Conservation (phyloP, 2,797 vertebrate species). For the Acipenser oxyrinchus region DNA sequence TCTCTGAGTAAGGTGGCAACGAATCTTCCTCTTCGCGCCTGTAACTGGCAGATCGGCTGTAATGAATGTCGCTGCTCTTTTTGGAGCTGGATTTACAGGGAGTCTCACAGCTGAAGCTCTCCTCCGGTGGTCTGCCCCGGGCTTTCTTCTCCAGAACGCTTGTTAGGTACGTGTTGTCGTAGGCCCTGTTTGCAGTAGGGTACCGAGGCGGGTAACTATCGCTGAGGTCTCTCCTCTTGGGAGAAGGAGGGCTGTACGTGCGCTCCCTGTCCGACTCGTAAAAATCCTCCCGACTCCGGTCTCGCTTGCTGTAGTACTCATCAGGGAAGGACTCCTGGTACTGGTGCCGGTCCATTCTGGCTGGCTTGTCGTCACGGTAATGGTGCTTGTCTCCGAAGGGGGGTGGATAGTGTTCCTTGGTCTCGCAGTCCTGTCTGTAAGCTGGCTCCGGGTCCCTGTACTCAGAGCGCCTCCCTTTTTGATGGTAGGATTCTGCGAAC, state of each 20-base stretch:
- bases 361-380: slow-evolving; percentile 36
- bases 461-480: slow-evolving; percentile 55
- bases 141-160: slow-evolving; percentile 74
- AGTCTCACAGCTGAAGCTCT: slow-evolving; percentile 69
- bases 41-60: slow-evolving; percentile 67
- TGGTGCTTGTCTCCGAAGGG: slow-evolving; percentile 34
- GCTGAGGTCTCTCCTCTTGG: slow-evolving; percentile 72
- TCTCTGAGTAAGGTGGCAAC: slow-evolving; percentile 87
- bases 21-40: slow-evolving; percentile 73
- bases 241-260: slow-evolving; percentile 61
- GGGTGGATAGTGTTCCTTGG: slow-evolving; percentile 7
- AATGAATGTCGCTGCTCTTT: slow-evolving; percentile 55
- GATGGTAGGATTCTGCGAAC: slow-evolving; percentile 67
- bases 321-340: slow-evolving; percentile 51
- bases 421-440: slow-evolving; percentile 46
- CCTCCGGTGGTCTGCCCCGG: slow-evolving; percentile 58
- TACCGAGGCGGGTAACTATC: slow-evolving; percentile 52
- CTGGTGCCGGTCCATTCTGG: slow-evolving; percentile 45
- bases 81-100: slow-evolving; percentile 81
- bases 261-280: slow-evolving; percentile 51
- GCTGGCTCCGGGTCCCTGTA: slow-evolving; percentile 46
- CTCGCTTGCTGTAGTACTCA: slow-evolving; percentile 49
- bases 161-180: slow-evolving; percentile 74
- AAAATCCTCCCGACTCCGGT: slow-evolving; percentile 41
- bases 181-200: slow-evolving; percentile 56